A percentile compares a stretch with the other conserved stretches of the same genome.
Evolutionary conservation across 2,888 invertebrate genomes (phyloP).

Genomic region (Caenorhabditis angaria): DNA sequence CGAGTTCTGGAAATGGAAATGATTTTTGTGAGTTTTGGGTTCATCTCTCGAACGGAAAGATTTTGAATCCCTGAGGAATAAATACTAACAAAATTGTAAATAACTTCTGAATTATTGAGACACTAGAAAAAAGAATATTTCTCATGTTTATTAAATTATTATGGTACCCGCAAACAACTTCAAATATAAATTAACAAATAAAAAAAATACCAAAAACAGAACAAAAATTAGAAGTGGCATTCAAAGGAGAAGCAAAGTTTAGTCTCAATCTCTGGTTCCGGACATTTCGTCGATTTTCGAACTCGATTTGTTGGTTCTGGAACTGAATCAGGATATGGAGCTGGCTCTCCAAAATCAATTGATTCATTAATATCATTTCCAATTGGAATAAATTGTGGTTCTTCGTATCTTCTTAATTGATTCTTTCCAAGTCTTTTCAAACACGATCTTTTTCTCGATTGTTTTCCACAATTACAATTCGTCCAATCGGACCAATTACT

Average conservation of each 20-base stretch:
- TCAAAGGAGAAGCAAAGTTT: constrained; percentile 9
- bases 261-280: constrained; percentile 26
- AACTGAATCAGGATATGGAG: constrained; percentile 26
- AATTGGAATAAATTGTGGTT: constrained; percentile 20
- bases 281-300: constrained; percentile 32
- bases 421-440: constrained; percentile 16
- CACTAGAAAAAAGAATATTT: no score
- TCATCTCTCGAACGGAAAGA: no score
- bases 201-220: background rate
- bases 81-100: no score
- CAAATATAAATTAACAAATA: background rate
- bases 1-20: no score
- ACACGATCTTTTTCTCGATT: constrained; percentile 48
- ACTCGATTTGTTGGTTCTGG: constrained; percentile 22
- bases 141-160: no score
- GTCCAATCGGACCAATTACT: constrained; percentile 51
- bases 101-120: no score
- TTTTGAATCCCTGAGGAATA: no score
- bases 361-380: constrained; percentile 19
- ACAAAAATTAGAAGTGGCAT: constrained; percentile 10
- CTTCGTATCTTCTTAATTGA: background rate
- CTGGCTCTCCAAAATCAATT: constrained; percentile 31
- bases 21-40: no score
- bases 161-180: no score
- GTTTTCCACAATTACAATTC: constrained; percentile 47